These are phyloP conservation scores for Luehdorfia chinensis DNA, from an alignment of 1,140 invertebrate genomes.

Conservation along the genomic window DNA sequence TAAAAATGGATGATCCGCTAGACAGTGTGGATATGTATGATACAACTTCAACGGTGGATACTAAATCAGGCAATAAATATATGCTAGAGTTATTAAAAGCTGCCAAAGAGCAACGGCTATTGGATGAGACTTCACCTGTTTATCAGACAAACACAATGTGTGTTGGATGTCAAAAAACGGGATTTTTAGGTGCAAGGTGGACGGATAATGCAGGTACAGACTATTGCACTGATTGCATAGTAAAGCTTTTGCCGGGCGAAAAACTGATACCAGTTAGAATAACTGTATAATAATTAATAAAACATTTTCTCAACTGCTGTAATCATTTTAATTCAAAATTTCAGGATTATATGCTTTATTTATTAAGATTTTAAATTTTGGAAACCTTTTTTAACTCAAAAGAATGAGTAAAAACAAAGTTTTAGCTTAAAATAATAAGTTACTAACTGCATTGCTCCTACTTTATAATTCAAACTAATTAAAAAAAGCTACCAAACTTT, in stretches of 20 bases:
- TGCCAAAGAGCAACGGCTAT: slow-evolving; percentile 56
- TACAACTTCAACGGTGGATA: slow-evolving; percentile 31
- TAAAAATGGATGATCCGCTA: slow-evolving; percentile 76
- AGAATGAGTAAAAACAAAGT: too few relatives aligned
- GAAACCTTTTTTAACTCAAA: too few relatives aligned
- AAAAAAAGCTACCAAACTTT: too few relatives aligned
- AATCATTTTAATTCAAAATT: too few relatives aligned
- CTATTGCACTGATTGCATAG: slow-evolving; percentile 67
- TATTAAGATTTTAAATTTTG: too few relatives aligned
- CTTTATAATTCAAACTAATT: too few relatives aligned
- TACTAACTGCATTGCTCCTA: too few relatives aligned
- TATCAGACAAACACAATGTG: slow-evolving; percentile 60
- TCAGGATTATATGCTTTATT: too few relatives aligned
- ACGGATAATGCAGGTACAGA: slow-evolving; percentile 67
- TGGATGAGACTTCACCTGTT: slow-evolving; percentile 61
- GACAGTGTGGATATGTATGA: slow-evolving; percentile 45
- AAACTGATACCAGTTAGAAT: slow-evolving; percentile 54
- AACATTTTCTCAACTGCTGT: too few relatives aligned
- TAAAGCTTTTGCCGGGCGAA: slow-evolving; percentile 55
- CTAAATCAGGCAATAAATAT: slow-evolving; percentile 43
- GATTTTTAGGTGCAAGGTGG: slow-evolving; percentile 64
- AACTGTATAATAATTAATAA: slow-evolving; percentile 16
- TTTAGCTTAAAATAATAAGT: too few relatives aligned
- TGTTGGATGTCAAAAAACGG: slow-evolving; percentile 61
- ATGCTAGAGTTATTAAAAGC: slow-evolving; percentile 55